These are phyloP conservation scores for Bombus impatiens DNA, from an alignment of 1,140 invertebrate species.

Conservation along the genomic window DNA sequence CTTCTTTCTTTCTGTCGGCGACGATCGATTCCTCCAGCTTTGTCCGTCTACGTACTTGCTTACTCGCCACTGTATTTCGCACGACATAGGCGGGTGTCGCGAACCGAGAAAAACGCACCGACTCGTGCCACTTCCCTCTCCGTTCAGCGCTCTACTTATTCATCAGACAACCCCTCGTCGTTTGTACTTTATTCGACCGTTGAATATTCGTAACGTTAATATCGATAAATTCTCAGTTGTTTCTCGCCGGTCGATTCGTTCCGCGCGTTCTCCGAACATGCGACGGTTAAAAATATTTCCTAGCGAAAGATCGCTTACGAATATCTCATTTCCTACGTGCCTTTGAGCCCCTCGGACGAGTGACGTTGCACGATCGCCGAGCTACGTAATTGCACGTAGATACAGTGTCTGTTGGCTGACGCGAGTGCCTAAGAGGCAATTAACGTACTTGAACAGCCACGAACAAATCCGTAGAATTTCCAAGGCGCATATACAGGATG, in stretches of 20 bases:
- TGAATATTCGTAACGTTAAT: not conserved
- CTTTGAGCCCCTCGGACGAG: not conserved
- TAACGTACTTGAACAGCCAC: not conserved
- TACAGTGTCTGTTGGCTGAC: not conserved
- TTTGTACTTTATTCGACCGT: no score
- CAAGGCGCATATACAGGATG: no score
- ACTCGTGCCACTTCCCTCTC: no score
- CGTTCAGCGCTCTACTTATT: not conserved
- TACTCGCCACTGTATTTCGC: not conserved
- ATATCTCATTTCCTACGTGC: not conserved
- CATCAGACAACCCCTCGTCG: not conserved
- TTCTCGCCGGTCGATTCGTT: not conserved
- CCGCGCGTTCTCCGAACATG: not conserved
- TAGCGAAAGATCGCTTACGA: not conserved
- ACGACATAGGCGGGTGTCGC: no score
- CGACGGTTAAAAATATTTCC: not conserved
- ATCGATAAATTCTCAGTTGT: not conserved
- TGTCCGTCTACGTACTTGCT: not conserved
- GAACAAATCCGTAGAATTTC: not conserved
- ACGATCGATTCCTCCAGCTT: slow-evolving; percentile 37
- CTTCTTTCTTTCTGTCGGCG: slow-evolving; percentile 24
- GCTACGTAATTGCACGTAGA: not conserved
- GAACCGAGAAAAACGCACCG: not conserved
- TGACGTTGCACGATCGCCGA: not conserved
- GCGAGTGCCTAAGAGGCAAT: not conserved